Conservation (phyloP, 1,140 invertebrate genomes). For the Listronotus bonariensis region DNA sequence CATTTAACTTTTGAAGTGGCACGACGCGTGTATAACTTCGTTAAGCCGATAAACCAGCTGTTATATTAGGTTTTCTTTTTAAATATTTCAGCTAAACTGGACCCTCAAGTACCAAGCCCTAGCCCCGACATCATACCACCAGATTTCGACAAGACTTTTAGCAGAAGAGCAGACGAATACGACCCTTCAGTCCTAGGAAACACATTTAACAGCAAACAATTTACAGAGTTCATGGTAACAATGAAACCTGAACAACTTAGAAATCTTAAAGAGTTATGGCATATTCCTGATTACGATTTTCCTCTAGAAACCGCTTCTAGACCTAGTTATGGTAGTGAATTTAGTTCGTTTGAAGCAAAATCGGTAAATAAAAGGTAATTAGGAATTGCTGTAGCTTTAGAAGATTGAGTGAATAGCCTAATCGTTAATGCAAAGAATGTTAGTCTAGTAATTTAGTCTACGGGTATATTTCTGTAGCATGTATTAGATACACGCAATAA, state of each 20-base stretch:
- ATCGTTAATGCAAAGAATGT: no score
- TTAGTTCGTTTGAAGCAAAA: constrained; percentile 50
- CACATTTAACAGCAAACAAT: constrained; percentile 29
- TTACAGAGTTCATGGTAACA: constrained; percentile 39
- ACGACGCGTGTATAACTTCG: no score
- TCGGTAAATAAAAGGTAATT: background rate
- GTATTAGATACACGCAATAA: no score
- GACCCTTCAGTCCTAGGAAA: constrained; percentile 28
- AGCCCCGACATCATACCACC: constrained; percentile 36
- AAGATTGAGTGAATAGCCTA: no score
- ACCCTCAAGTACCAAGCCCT: background rate
- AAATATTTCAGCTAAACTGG: background rate
- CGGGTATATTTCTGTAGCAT: no score
- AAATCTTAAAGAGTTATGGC: constrained; percentile 46
- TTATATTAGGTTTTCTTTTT: background rate
- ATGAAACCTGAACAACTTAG: constrained; percentile 45
- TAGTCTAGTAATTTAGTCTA: no score
- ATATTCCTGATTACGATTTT: constrained; percentile 54
- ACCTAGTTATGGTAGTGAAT: constrained; percentile 47
- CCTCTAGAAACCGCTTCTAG: constrained; percentile 46
- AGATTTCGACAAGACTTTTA: constrained; percentile 36
- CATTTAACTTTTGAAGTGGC: no score
- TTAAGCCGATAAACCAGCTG: no score
- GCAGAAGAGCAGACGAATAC: constrained; percentile 16
- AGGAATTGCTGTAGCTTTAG: no score